phyloP scores from a whole-genome alignment of 2,113 vertebrate genomes.

The Phaetusa simplex region DNA sequence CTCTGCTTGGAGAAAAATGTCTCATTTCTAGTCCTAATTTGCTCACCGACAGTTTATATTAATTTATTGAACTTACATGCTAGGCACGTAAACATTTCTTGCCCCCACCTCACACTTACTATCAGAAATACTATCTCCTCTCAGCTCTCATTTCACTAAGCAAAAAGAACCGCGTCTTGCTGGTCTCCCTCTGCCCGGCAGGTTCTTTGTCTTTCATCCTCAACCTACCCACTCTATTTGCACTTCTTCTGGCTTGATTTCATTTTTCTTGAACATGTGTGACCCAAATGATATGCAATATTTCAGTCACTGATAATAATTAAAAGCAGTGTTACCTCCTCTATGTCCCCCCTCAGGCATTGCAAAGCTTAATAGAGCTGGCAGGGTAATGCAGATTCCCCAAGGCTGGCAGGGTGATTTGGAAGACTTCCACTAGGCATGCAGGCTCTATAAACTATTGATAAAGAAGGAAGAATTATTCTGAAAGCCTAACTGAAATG shows the following conservation, averaged over 20 bases:
- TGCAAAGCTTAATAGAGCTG: neutral
- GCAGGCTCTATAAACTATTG: neutral
- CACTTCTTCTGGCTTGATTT: neutral
- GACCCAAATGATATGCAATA: neutral
- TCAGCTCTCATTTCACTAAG: neutral
- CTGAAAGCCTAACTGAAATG: neutral
- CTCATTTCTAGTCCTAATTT: neutral
- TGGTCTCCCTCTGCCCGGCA: neutral
- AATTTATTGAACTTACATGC: neutral
- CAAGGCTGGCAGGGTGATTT: neutral
- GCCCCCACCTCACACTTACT: neutral
- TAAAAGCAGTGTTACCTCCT: neutral
- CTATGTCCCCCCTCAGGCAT: neutral
- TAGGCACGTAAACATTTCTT: neutral
- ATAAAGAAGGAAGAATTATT: neutral
- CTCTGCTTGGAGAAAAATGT: neutral
- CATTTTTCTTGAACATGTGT: neutral
- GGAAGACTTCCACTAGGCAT: neutral
- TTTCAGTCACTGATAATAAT: neutral
- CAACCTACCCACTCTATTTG: neutral
- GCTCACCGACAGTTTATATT: neutral
- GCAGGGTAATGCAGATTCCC: neutral
- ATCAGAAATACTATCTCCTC: neutral
- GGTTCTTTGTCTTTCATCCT: neutral
- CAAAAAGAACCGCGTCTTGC: neutral